Evolutionary conservation across 2,797 vertebrate species (phyloP), one percentile per base, ranked within the genome.

Genomic region (Podargus strigoides): DNA sequence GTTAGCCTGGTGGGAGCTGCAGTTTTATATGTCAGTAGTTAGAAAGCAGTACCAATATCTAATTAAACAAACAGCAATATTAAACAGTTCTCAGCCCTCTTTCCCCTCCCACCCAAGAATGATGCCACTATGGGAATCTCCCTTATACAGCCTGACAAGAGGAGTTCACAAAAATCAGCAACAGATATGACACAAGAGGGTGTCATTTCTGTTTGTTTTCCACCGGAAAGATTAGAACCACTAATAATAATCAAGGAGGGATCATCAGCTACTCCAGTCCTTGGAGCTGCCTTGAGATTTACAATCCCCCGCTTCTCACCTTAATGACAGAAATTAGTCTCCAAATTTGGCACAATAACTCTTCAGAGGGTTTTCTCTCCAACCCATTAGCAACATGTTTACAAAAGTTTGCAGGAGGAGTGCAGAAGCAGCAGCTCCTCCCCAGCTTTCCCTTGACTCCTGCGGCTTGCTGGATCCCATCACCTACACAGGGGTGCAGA

Each of bases 311-410:
- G 3, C 53, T 95, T 94, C 7, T 4, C 86, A 95, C 76, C 89
- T 95, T 87, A 96, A 92, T 89, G 79, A 95, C 64, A n/a, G 84
- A 89, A 96, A 95, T 89, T 85, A 93, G 55, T 52, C 76, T 93
- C 93, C 80, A 93, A 88, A 94, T 93, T 86, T 72, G 85, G 78
- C 58, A 79, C 69, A 85, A 55, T 75, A 96, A 85, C 77, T 70
- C 80, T 95, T 93, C 47, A 92, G 93, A 93, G 83, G 82, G 41
- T 94, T 88, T 92, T 87, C 75, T 83, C 76, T 85, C 23, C 6
- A 78, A 68, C 36, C 44, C 70, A 28, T 95, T 93, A 90, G 39
- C 76, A 86, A 88, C 36, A 68, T 52, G 46, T 82, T 92, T 90
- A 90, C 68, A 32, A 37, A 91, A 93, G 58, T 78, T 80, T 91